These are phyloP conservation scores for Phortica magna DNA, from an alignment of 2,888 invertebrate species.

Conservation along the genomic window DNA sequence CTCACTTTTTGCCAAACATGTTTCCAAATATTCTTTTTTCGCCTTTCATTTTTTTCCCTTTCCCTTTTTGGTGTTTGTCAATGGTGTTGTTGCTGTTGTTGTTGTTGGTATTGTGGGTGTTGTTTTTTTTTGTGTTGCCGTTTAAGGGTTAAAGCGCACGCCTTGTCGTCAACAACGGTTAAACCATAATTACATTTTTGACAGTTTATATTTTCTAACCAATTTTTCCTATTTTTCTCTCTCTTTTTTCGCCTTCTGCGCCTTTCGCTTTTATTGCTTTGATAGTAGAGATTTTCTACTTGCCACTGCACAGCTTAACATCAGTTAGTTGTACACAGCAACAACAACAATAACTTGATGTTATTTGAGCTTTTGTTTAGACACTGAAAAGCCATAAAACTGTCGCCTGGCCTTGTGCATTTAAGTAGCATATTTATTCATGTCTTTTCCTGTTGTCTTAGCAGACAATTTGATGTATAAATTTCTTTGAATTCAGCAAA, in stretches of 20 bases:
- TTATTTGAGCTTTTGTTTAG: no score
- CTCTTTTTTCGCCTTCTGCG: slow-evolving; percentile 30
- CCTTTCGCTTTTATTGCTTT: no score
- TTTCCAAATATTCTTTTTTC: neutral
- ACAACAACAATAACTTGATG: no score
- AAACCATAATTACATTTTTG: slow-evolving; percentile 42
- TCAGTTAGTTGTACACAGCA: no score
- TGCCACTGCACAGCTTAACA: no score
- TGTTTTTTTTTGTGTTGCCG: neutral
- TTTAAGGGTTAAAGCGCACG: neutral
- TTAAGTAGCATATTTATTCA: no score
- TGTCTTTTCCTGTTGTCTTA: no score
- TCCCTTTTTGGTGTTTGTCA: neutral
- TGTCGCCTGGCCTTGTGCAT: no score
- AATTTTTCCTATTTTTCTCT: slow-evolving; percentile 46
- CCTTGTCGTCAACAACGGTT: slow-evolving; percentile 21
- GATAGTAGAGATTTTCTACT: no score
- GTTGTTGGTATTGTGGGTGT: neutral
- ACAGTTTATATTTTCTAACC: slow-evolving; percentile 48
- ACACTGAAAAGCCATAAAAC: no score
- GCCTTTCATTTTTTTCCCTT: neutral
- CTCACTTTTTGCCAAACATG: neutral
- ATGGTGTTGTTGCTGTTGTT: neutral
- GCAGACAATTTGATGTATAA: no score
- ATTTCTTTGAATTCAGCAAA: no score